These are phyloP conservation scores for Acrocephalus scirpaceus DNA, from an alignment of 2,797 vertebrate species.

Conservation along the genomic window DNA sequence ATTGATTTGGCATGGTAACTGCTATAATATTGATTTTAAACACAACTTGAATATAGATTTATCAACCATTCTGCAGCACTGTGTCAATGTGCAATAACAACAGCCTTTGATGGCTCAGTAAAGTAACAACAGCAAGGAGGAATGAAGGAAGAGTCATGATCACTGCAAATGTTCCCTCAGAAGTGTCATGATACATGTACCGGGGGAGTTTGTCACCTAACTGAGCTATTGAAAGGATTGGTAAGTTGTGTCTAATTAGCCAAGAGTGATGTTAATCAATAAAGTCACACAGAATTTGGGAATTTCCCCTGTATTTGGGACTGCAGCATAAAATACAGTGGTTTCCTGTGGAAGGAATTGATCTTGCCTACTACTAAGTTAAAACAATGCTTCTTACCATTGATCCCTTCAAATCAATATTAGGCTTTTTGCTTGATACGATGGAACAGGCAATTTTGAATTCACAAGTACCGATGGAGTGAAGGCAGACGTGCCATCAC, in stretches of 20 bases:
- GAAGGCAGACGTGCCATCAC: neutral
- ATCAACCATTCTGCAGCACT: slow-evolving; percentile 3
- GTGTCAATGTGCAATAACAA: neutral
- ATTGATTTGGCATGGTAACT: slow-evolving; percentile 30
- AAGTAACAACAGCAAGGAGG: neutral
- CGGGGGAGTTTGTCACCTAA: neutral
- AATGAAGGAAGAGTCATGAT: neutral
- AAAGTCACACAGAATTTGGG: neutral
- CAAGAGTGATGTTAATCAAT: neutral
- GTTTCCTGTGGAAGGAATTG: neutral
- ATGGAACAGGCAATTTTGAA: neutral
- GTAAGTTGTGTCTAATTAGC: neutral
- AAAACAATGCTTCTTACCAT: slow-evolving; percentile 19
- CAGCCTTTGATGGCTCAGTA: neutral
- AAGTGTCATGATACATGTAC: neutral
- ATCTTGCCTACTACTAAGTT: slow-evolving; percentile 3
- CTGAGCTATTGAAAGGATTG: neutral
- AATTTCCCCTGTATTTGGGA: neutral
- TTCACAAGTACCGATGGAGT: neutral
- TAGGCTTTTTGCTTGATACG: neutral
- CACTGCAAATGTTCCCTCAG: neutral
- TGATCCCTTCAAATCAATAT: slow-evolving; percentile 11
- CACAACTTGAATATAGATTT: slow-evolving; percentile 21
- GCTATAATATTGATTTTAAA: slow-evolving; percentile 45
- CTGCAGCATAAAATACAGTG: neutral